phyloP scores from a whole-genome alignment of 2,797 vertebrate species.

The Ctenosaura bakeri region DNA sequence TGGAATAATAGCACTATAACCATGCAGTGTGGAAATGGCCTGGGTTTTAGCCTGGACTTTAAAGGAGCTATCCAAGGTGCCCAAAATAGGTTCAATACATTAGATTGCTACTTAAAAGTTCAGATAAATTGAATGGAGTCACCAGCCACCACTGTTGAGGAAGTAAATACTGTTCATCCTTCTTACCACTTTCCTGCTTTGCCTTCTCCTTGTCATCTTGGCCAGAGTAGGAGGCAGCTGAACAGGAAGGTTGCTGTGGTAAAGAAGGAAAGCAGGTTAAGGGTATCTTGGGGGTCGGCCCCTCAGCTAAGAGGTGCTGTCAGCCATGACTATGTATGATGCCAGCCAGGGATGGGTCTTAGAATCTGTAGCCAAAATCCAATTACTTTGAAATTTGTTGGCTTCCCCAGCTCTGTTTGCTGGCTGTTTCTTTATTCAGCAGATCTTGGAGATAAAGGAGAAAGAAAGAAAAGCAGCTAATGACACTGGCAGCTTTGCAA shows the following conservation, averaged over 20 bases:
- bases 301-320: too few species aligned
- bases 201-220: not conserved
- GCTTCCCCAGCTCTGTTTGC: not conserved
- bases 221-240: not conserved
- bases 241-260: not conserved
- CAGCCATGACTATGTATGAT: not conserved
- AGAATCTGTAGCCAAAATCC: not conserved
- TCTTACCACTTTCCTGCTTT: not conserved
- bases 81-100: too few species aligned
- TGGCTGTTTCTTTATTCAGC: fast-evolving
- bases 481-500: not conserved
- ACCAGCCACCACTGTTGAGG: too few species aligned
- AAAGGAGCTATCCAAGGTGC: too few species aligned
- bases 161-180: not conserved
- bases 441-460: not conserved
- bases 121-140: too few species aligned
- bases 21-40: too few species aligned
- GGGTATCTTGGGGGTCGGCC: not conserved
- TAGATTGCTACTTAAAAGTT: too few species aligned
- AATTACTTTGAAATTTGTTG: not conserved
- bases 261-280: not conserved
- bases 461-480: not conserved
- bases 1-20: too few species aligned
- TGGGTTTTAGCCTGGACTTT: too few species aligned
- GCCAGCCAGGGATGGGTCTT: not conserved